Base-by-base conservation (phyloP, 2,888 invertebrate genomes). In the Orgyia antiqua region DNA sequence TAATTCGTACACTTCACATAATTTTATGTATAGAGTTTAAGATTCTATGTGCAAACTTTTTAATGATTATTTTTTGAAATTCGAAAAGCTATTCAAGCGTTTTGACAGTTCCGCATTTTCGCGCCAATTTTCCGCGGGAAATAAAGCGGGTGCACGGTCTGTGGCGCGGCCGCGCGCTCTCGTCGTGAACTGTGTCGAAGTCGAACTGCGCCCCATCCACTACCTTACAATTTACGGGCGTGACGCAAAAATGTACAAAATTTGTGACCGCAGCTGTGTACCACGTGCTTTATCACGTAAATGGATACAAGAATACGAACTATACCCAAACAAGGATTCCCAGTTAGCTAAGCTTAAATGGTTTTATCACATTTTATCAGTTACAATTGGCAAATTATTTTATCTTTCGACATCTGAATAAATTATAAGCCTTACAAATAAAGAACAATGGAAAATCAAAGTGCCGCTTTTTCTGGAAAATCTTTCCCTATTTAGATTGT, bases 51-150 rank as follows among this genome's bases (percentile, higher is more conserved):
- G n/a, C n/a, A n/a, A n/a, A n/a, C n/a, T n/a, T n/a, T n/a, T n/a
- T n/a, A n/a, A n/a, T n/a, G n/a, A n/a, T n/a, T n/a, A n/a, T n/a
- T n/a, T n/a, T n/a, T n/a, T n/a, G n/a, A n/a, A n/a, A n/a, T n/a
- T n/a, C n/a, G n/a, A n/a, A n/a, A n/a, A n/a, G n/a, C 58, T 56
- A 48, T 68, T 46, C 4, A 45, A 48, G 54, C 60, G 62, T 54
- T 64, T 63, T 73, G 74, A 70, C 71, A 68, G 64, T 68, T 76
- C 68, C 62, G 66, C 82, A 83, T 84, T 84, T 84, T 84, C 79
- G 83, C 83, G 83, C 76, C 73, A 80, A 78, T 82, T 83, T 82
- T 73, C 79, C 79, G 69, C 59, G 60, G 66, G 66, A 57, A 68
- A 69, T 58, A 58, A 57, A 50, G 49, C 61, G 55, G 58, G 59